These are phyloP conservation scores for Caenorhabditis afra DNA, from an alignment of 2,888 invertebrate species.

Conservation along the genomic window DNA sequence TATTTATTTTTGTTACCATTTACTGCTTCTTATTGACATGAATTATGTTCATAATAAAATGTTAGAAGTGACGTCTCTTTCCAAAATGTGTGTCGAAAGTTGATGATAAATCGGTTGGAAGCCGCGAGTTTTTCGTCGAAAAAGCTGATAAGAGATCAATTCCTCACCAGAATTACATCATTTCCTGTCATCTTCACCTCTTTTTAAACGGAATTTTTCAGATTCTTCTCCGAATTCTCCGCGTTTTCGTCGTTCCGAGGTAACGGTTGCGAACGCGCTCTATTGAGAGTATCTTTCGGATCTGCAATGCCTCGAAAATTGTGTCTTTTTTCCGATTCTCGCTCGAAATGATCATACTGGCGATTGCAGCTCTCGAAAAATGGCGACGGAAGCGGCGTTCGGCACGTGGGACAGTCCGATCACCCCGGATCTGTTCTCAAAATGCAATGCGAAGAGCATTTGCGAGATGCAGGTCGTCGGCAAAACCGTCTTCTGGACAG, in stretches of 20 bases:
- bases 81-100: too few species aligned
- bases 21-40: too few species aligned
- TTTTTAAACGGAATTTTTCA: slow-evolving; percentile 14
- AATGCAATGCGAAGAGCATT: slow-evolving; percentile 72
- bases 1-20: too few species aligned
- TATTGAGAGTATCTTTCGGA: neutral
- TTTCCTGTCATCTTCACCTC: slow-evolving; percentile 27
- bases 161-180: slow-evolving; percentile 16
- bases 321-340: neutral
- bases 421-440: slow-evolving; percentile 68
- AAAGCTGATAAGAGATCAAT: slow-evolving; percentile 27
- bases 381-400: slow-evolving; percentile 61
- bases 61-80: too few species aligned
- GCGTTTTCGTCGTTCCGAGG: slow-evolving; percentile 4
- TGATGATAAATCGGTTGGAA: slow-evolving; percentile 20
- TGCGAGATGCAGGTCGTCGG: slow-evolving; percentile 67
- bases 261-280: neutral
- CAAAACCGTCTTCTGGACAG: slow-evolving; percentile 72
- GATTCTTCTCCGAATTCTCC: slow-evolving; percentile 50
- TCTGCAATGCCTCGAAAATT: neutral
- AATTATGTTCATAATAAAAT: too few species aligned
- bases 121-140: slow-evolving; percentile 15
- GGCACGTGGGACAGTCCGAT: slow-evolving; percentile 72
- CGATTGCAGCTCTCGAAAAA: slow-evolving; percentile 40
- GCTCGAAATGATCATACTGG: neutral